phyloP scores from a whole-genome alignment of 2,888 invertebrate species.

The Drosophila histrio region DNA sequence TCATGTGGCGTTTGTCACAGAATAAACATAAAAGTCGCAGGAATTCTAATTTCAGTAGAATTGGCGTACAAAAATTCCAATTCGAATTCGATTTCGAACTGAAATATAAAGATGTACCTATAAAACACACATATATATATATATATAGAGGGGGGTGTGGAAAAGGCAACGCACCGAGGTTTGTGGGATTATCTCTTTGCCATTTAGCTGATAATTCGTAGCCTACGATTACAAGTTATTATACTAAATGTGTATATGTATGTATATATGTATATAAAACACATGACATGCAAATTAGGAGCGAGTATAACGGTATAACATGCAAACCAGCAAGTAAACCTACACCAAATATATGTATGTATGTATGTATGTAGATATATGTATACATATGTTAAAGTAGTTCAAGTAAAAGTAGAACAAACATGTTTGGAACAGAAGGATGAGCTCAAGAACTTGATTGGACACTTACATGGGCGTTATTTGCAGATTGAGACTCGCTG shows the following conservation, averaged over 20 bases:
- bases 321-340: slow-evolving; percentile 72
- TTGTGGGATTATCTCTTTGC: slow-evolving; percentile 41
- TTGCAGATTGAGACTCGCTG: slow-evolving; percentile 60
- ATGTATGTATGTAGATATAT: slow-evolving; percentile 14
- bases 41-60: background rate
- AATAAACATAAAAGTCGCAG: background rate
- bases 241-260: slow-evolving; percentile 9
- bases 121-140: background rate
- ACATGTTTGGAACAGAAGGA: slow-evolving; percentile 18
- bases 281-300: slow-evolving; percentile 54
- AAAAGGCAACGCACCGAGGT: background rate
- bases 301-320: slow-evolving; percentile 54
- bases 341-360: slow-evolving; percentile 53
- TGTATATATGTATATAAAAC: slow-evolving; percentile 14
- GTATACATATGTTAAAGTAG: slow-evolving; percentile 32
- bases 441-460: background rate
- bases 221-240: slow-evolving; percentile 25
- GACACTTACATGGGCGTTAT: slow-evolving; percentile 70
- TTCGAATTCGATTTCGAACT: background rate
- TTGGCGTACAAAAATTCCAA: background rate
- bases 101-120: background rate
- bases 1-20: background rate
- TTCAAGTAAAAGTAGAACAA: slow-evolving; percentile 53
- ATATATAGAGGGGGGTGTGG: background rate
- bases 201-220: slow-evolving; percentile 42